A percentile compares a stretch with the other conserved stretches of the same genome.
phyloP scores from a whole-genome alignment of 2,113 vertebrate species.

The Ciconia stormi region DNA sequence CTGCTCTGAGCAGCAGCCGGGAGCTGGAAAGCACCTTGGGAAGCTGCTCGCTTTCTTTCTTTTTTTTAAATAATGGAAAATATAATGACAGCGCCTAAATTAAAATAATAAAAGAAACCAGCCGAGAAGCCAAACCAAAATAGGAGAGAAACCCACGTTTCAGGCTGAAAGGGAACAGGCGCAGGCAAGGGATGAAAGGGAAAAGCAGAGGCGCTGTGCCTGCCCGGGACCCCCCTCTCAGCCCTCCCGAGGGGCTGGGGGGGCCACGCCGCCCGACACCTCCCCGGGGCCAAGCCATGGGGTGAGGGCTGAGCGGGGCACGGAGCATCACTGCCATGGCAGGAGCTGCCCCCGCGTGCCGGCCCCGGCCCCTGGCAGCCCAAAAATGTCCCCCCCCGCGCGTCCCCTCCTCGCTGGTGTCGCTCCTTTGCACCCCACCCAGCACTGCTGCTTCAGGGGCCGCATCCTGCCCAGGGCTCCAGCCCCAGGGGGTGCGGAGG shows the following conservation, averaged over 20 bases:
- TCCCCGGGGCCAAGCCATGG: background rate
- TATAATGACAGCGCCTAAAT: constrained; percentile 27
- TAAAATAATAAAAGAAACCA: constrained; percentile 6
- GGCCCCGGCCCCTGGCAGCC: background rate
- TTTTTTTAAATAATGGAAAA: constrained; percentile 41
- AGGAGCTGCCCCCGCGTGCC: background rate
- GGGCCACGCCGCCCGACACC: too few species aligned
- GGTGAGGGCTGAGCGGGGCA: background rate
- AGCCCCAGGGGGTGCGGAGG: too few species aligned
- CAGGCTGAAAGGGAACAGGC: background rate
- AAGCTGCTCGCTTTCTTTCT: background rate
- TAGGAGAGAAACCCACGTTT: background rate
- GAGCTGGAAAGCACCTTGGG: background rate
- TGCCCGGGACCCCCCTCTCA: background rate
- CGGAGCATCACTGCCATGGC: fast-evolving
- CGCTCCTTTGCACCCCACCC: background rate
- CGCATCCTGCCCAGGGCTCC: background rate
- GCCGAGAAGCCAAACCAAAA: background rate
- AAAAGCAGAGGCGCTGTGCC: background rate
- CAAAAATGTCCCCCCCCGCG: background rate
- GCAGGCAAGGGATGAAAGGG: background rate
- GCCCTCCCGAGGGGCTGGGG: background rate
- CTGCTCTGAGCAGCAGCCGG: background rate
- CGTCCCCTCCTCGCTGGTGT: fast-evolving
- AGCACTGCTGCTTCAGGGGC: background rate